phyloP scores from a whole-genome alignment of 2,113 vertebrate species.

The Myocastor coypus region DNA sequence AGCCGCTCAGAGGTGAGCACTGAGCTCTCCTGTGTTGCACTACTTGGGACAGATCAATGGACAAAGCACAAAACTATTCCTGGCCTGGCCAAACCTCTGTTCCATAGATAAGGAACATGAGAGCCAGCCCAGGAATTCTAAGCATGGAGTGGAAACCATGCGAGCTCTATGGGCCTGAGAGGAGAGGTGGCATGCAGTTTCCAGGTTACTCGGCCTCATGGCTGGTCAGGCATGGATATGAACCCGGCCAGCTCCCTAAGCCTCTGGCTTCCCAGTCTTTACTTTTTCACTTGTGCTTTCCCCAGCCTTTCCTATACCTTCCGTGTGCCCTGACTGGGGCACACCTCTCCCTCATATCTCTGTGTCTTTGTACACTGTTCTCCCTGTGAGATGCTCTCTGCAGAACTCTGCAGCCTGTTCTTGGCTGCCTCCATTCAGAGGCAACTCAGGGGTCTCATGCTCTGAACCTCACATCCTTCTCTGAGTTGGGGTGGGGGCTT shows the following conservation, averaged over 20 bases:
- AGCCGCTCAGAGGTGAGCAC: too few species aligned
- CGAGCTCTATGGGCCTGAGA: too few species aligned
- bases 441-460: background rate
- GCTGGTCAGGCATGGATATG: background rate
- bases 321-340: background rate
- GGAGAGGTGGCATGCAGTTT: too few species aligned
- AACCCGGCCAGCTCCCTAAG: background rate
- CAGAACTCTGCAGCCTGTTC: background rate
- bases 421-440: background rate
- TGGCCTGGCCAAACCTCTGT: background rate
- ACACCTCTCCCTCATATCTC: rapidly evolving
- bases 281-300: background rate
- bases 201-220: rapidly evolving
- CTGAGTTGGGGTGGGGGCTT: background rate
- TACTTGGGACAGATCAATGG: background rate
- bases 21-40: background rate
- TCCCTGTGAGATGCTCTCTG: background rate
- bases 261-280: background rate
- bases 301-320: too few species aligned
- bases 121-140: background rate
- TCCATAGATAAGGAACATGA: background rate
- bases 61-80: background rate
- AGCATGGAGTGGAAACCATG: background rate
- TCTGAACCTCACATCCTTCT: background rate
- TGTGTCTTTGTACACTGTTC: background rate